Base-by-base conservation (phyloP, 2,113 vertebrate genomes). In the Oxyruncus cristatus region DNA sequence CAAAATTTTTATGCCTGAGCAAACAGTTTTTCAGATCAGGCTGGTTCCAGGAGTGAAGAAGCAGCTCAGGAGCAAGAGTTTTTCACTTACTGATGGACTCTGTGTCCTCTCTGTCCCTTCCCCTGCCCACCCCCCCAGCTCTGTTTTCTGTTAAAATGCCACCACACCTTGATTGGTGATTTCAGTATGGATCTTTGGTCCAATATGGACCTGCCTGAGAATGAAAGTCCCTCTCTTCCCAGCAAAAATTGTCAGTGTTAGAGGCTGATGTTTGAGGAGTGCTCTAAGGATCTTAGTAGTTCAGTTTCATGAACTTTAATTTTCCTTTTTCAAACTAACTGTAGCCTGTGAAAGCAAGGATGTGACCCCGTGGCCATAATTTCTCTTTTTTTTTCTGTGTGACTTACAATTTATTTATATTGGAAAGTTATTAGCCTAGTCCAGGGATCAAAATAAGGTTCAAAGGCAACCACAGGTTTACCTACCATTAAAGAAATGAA, bases 41-140 rank as follows among this genome's bases (percentile, higher is more conserved):
- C 58, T 88, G 88, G 71, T 82, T 78, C 28, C 8, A 4, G 33
- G 71, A 65, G 24, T 53, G 41, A 93, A 49, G 55, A 42, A 66
- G 55, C 53, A 94, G 49, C 37, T 68, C n/a, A 11, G 47, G 56
- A 87, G n/a, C 20, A 6, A 67, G 24, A 83, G 27, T 8, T 89
- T 71, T 85, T 86, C 37, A 28, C 61, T 72, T 52, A 6, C 62
- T 61, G 39, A 28, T 39, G 74, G 65, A 37, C 22, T 58, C 19
- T 0, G 5, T 39, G 35, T 7, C 0, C 0, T 9, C 24, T 37
- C 73, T 1, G 1, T 46, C 33, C 44, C 56, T 39, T 3, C 2
- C 7, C 9, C 20, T 39, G 28, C 2, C 15, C n/a, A n/a, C n/a
- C 11, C 7, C 41, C 24, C 24, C 53, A 74, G 32, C 35, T 67